Percentiles rank a stretch among this genome's conserved stretches.
phyloP scores from a whole-genome alignment of 2,888 invertebrate genomes.

The Bhutanitis thaidina region DNA sequence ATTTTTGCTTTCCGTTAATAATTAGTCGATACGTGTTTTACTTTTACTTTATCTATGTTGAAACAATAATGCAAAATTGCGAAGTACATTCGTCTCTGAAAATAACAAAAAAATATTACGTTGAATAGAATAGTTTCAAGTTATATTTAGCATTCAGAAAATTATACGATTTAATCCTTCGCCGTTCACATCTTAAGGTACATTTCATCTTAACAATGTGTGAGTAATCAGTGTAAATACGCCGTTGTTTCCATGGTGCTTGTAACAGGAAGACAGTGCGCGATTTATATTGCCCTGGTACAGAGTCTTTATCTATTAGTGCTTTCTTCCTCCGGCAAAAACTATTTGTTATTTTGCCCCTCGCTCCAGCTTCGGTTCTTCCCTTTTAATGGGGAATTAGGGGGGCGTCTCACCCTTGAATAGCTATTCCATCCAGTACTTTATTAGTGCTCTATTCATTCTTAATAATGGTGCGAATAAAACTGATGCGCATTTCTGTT shows the following conservation, averaged over 20 bases:
- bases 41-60: no score
- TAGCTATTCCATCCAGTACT: constrained; percentile 30
- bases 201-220: not conserved
- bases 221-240: not conserved
- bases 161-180: no score
- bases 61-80: no score
- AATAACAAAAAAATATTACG: no score
- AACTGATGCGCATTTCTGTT: not conserved
- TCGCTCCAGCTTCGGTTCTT: constrained; percentile 29
- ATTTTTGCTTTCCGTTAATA: no score
- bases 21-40: no score
- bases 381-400: constrained; percentile 42
- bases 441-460: constrained; percentile 27
- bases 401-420: constrained; percentile 34
- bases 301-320: constrained; percentile 48
- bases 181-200: not conserved
- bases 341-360: constrained; percentile 54
- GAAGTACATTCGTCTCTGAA: no score
- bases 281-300: constrained; percentile 30
- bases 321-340: constrained; percentile 38
- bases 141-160: no score
- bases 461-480: constrained; percentile 7
- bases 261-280: constrained; percentile 16
- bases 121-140: no score
- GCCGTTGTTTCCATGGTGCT: not conserved